These are phyloP conservation scores for Epinephelus cyanopodus DNA, from an alignment of 2,113 vertebrate species.

Conservation along the genomic window DNA sequence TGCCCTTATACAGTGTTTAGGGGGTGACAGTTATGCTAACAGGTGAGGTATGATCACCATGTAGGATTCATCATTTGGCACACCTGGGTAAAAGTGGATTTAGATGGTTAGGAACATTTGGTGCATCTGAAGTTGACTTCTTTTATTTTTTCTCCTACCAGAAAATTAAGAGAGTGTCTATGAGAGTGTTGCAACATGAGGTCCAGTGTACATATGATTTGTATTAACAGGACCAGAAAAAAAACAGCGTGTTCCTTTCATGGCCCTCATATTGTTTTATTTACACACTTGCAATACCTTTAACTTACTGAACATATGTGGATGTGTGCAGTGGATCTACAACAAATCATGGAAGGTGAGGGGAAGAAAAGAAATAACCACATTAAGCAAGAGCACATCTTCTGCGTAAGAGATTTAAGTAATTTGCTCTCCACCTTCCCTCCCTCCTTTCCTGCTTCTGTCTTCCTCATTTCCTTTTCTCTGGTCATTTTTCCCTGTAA, in stretches of 20 bases:
- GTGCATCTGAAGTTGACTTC: too few species aligned
- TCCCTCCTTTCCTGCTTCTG: slow-evolving; percentile 56
- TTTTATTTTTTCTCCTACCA: too few species aligned
- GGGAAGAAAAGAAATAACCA: slow-evolving; percentile 14
- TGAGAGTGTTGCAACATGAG: not conserved
- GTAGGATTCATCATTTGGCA: too few species aligned
- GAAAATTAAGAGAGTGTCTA: too few species aligned
- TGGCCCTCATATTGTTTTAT: not conserved
- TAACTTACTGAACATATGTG: slow-evolving; percentile 24
- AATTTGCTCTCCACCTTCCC: slow-evolving; percentile 26
- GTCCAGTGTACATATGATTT: slow-evolving; percentile 30
- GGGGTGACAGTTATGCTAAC: too few species aligned
- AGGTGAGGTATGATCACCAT: too few species aligned
- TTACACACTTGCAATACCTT: slow-evolving; percentile 24
- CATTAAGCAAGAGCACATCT: slow-evolving; percentile 49
- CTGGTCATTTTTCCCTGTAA: slow-evolving; percentile 59
- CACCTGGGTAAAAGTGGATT: too few species aligned
- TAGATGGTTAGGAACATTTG: too few species aligned
- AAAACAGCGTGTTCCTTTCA: slow-evolving; percentile 1
- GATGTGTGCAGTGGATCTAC: slow-evolving; percentile 4
- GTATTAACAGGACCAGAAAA: slow-evolving; percentile 17
- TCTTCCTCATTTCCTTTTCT: slow-evolving; percentile 65
- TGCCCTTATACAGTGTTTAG: too few species aligned
- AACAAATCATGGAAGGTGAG: slow-evolving; percentile 16
- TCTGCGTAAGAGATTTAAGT: slow-evolving; percentile 29